These are phyloP conservation scores for Zootermopsis nevadensis DNA, from an alignment of 2,888 invertebrate genomes.

Conservation along the genomic window DNA sequence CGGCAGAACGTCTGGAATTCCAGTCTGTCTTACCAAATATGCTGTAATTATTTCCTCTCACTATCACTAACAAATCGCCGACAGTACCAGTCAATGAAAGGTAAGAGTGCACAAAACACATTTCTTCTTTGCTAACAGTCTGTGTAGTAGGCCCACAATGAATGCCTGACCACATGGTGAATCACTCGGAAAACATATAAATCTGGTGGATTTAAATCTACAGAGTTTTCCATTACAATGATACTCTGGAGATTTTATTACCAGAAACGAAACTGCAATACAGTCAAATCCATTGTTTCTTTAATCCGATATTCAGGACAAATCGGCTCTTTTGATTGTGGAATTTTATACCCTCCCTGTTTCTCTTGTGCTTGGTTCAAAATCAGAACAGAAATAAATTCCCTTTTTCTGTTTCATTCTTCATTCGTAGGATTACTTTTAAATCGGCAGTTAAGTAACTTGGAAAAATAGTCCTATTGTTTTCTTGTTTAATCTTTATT, in stretches of 20 bases:
- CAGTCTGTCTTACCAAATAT: too few species aligned
- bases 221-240: constrained; percentile 14
- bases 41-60: too few species aligned
- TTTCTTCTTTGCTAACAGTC: background rate
- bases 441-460: background rate
- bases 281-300: constrained; percentile 19
- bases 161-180: background rate
- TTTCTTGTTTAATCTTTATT: background rate
- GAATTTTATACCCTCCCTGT: background rate
- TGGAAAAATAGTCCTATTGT: background rate
- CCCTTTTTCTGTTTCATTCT: background rate
- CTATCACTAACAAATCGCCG: too few species aligned
- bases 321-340: constrained; percentile 33
- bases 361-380: background rate
- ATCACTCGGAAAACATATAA: background rate
- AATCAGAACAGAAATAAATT: background rate
- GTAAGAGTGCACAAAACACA: too few species aligned
- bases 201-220: constrained; percentile 22
- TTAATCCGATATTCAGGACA: constrained; percentile 14
- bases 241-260: constrained; percentile 9
- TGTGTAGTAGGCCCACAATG: background rate
- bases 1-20: too few species aligned
- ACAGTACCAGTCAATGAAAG: too few species aligned
- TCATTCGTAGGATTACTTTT: background rate
- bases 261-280: constrained; percentile 25